Base-by-base conservation (phyloP, 2,113 vertebrate species). In the Atrichornis clamosus region DNA sequence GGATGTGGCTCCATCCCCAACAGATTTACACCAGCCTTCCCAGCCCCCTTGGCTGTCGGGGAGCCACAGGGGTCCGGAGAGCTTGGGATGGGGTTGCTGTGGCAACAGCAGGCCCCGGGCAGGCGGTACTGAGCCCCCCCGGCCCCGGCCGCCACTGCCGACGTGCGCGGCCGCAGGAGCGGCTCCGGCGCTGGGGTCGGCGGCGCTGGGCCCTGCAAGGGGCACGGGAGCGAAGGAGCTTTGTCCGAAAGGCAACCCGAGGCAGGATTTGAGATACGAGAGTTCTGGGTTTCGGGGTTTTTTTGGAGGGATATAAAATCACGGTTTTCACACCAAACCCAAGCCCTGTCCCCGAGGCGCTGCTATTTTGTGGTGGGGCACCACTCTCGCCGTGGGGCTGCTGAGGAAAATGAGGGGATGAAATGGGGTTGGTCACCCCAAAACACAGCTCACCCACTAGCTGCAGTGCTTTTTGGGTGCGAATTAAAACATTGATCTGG, bases 211-310 rank as follows among this genome's bases (percentile, higher is more conserved):
- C 73, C 19, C 84, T 13, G 59, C 63, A 5, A 70, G 80, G 46
- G 55, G 19, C 80, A 73, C 35, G 2, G 24, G 3, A 60, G 70
- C n/a, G 62, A 64, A 50, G 76, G 56, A 26, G 2, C 0, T 76
- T 44, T 11, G 32, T 5, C 42, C 9, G 20, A 75, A 68, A 23
- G 4, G 5, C 15, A 67, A 7, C 13, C 63, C 10, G 0, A 68
- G 37, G 56, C 37, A 46, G 27, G 23, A 6, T 19, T 39, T 33
- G 46, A 70, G 50, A 46, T 2, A 12, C 1, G 32, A 53, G 9
- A 19, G 3, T 47, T 30, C 2, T 26, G 8, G 1, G 2, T 12
- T 32, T 39, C 6, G 13, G 26, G 10, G 6, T 5, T 0, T 4
- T 37, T 52, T n/a, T 14, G 10, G 10, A 73, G 30, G 23, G 8